Conservation (phyloP, 1,140 invertebrate species). For the Lineus longissimus region DNA sequence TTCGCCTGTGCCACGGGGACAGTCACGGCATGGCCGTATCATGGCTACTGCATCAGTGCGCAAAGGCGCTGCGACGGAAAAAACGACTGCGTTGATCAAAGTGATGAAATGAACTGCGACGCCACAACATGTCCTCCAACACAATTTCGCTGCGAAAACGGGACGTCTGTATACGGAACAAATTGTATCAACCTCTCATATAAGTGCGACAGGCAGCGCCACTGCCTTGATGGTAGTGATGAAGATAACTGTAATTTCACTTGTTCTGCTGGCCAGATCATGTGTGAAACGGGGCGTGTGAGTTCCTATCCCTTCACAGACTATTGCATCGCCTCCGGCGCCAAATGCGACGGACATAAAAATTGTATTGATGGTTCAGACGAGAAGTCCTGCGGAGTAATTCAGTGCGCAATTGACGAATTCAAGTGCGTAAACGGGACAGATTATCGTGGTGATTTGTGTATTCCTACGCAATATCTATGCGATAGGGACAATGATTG, state of each 20-base stretch:
- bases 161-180: not conserved
- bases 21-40: not conserved
- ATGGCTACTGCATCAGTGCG: conserved; percentile 7
- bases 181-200: not conserved
- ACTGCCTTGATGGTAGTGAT: not conserved
- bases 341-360: not conserved
- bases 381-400: not conserved
- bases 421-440: not conserved
- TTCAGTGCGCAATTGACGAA: not conserved
- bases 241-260: not conserved
- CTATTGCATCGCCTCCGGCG: not conserved
- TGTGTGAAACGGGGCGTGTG: not conserved
- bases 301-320: not conserved
- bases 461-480: not conserved
- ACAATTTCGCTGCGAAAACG: not conserved
- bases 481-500: conserved; percentile 11
- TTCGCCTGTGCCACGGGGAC: not conserved
- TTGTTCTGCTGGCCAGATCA: not conserved
- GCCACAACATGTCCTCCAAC: not conserved
- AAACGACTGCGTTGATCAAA: not conserved
- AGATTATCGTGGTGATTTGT: not conserved
- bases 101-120: conserved; percentile 6
- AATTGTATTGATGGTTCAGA: not conserved
- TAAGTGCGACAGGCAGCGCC: not conserved
- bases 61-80: not conserved